These are phyloP conservation scores for Tiliacea citrago DNA, from an alignment of 2,888 invertebrate genomes.

Conservation along the genomic window DNA sequence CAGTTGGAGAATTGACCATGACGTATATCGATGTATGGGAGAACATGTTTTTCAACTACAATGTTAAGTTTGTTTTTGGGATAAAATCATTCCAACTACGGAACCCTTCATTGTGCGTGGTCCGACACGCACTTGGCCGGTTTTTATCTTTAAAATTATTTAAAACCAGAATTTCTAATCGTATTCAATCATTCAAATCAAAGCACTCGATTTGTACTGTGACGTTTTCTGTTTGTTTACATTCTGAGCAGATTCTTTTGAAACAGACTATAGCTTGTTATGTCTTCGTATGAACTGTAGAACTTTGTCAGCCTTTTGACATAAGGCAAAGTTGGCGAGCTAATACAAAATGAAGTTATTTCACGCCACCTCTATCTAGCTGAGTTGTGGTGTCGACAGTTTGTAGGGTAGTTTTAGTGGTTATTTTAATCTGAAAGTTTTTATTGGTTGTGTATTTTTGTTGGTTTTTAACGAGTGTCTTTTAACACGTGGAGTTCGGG, in stretches of 20 bases:
- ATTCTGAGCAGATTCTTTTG: not conserved
- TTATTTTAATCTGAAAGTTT: slow-evolving; percentile 1
- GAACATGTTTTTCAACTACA: too few relatives aligned
- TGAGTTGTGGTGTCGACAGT: slow-evolving; percentile 21
- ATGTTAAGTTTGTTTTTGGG: too few relatives aligned
- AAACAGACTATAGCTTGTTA: not conserved
- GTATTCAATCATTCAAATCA: too few relatives aligned
- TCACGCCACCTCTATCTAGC: slow-evolving; percentile 28
- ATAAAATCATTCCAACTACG: too few relatives aligned
- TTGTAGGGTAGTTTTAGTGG: slow-evolving; percentile 1
- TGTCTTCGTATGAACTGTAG: not conserved
- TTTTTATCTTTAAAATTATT: too few relatives aligned
- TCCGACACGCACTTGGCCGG: too few relatives aligned
- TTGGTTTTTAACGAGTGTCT: not conserved
- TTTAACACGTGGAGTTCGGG: fast-evolving
- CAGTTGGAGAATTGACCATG: too few relatives aligned
- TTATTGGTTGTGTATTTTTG: not conserved
- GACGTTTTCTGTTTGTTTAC: not conserved
- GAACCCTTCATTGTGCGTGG: too few relatives aligned
- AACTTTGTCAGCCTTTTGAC: slow-evolving; percentile 23
- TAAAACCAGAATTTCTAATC: too few relatives aligned
- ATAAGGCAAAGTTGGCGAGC: slow-evolving; percentile 14
- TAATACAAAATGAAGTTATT: slow-evolving; percentile 36
- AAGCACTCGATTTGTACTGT: not conserved
- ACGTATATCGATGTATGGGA: too few relatives aligned